phyloP scores from a whole-genome alignment of 2,888 invertebrate species.

The Buathra laborator region DNA sequence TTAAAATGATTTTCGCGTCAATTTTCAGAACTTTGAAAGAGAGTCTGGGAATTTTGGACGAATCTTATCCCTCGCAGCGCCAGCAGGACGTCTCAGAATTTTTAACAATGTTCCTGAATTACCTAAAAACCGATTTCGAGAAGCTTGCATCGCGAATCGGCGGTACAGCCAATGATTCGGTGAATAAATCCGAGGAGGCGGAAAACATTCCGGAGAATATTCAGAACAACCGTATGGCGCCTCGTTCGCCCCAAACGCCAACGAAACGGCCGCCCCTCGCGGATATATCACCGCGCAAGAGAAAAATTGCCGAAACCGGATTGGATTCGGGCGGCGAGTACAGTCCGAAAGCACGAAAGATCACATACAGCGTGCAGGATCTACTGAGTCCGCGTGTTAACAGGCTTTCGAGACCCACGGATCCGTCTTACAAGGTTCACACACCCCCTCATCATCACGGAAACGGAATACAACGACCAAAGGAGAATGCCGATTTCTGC shows the following conservation, averaged over 20 bases:
- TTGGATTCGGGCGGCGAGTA: constrained; percentile 56
- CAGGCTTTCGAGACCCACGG: constrained; percentile 66
- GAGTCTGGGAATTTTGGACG: constrained; percentile 76
- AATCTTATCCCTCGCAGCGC: constrained; percentile 78
- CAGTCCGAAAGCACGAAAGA: constrained; percentile 46
- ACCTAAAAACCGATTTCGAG: constrained; percentile 78
- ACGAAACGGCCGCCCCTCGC: constrained; percentile 75
- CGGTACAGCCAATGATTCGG: constrained; percentile 18
- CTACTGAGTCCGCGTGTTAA: constrained; percentile 67
- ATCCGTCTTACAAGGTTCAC: constrained; percentile 69
- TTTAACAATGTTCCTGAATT: constrained; percentile 79
- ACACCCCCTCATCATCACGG: constrained; percentile 66
- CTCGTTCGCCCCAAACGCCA: constrained; percentile 65
- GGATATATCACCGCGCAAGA: constrained; percentile 72
- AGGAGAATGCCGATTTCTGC: constrained; percentile 42
- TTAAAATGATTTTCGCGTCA: background rate
- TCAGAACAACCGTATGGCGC: constrained; percentile 56
- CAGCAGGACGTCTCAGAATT: constrained; percentile 83
- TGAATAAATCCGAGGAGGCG: constrained; percentile 69
- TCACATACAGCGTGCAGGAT: constrained; percentile 68
- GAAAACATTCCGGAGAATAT: constrained; percentile 76
- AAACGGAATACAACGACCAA: background rate
- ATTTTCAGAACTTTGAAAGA: constrained; percentile 76
- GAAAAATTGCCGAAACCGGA: constrained; percentile 47
- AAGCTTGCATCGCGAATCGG: constrained; percentile 51